These are phyloP conservation scores for Zoanthus gigantus DNA, from an alignment of 92 coral and sea anemone species.

Conservation along the genomic window DNA sequence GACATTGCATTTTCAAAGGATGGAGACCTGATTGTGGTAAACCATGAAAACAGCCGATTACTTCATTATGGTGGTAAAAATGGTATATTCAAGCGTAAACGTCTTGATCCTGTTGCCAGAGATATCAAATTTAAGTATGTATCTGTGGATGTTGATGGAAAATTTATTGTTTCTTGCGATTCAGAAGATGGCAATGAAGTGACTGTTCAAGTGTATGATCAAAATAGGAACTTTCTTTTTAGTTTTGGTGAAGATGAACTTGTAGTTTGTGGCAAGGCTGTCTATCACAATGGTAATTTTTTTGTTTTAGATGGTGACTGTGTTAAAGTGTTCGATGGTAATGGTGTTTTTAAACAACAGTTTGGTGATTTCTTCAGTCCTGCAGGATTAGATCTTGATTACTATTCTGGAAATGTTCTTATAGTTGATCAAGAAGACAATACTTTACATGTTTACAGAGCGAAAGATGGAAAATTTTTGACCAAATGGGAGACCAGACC, in stretches of 20 bases:
- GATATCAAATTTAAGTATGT: slow-evolving; percentile 6
- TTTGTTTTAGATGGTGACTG: slow-evolving; percentile 21
- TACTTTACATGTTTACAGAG: slow-evolving; percentile 10
- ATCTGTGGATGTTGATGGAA: slow-evolving; percentile 32
- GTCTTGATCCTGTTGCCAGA: slow-evolving; percentile 10
- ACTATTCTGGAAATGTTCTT: background rate
- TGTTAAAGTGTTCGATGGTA: slow-evolving; percentile 22
- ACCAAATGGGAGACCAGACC: slow-evolving; percentile 3
- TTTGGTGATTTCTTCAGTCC: slow-evolving; percentile 30
- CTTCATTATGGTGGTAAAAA: slow-evolving; percentile 36
- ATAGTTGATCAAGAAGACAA: slow-evolving; percentile 16
- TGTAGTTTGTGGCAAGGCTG: slow-evolving; percentile 11
- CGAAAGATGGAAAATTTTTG: slow-evolving; percentile 15
- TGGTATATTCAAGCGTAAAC: slow-evolving; percentile 17
- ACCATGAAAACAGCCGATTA: slow-evolving; percentile 34
- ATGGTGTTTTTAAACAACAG: slow-evolving; percentile 12
- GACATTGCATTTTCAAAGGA: slow-evolving; percentile 35
- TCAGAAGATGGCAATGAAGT: background rate
- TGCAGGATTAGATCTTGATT: slow-evolving; percentile 17
- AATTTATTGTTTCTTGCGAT: slow-evolving; percentile 24
- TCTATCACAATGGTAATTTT: slow-evolving; percentile 17
- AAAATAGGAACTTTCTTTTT: slow-evolving; percentile 21
- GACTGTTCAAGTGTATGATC: slow-evolving; percentile 19
- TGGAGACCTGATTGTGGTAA: slow-evolving; percentile 42
- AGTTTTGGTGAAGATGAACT: slow-evolving; percentile 39